phyloP scores from a whole-genome alignment of 2,113 vertebrate genomes.

The Pogonocichla stellata region DNA sequence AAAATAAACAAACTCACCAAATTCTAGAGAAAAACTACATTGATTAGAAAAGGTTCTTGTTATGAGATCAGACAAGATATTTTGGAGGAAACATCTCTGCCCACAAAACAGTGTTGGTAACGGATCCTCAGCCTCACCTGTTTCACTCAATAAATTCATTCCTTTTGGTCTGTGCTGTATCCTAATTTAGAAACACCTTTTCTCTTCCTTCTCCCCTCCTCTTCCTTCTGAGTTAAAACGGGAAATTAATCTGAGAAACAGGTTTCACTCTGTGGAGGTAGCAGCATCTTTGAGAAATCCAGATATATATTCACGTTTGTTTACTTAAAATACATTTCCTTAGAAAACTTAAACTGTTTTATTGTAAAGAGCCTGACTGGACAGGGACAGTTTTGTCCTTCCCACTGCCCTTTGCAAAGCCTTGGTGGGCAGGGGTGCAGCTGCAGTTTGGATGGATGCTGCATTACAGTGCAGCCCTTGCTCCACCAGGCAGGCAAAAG shows the following conservation, averaged over 20 bases:
- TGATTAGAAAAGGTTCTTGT: background rate
- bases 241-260: background rate
- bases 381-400: background rate
- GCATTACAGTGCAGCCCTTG: background rate
- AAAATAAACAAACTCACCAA: background rate
- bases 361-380: background rate
- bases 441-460: background rate
- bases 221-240: background rate
- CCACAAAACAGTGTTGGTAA: background rate
- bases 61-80: background rate
- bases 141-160: background rate
- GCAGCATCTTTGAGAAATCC: background rate
- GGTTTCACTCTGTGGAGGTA: background rate
- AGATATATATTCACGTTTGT: background rate
- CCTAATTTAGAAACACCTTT: background rate
- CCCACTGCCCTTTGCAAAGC: background rate
- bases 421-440: background rate
- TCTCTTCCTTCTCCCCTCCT: background rate
- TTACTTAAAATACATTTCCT: background rate
- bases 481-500: background rate
- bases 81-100: background rate
- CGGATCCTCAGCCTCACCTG: background rate
- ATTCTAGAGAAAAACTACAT: background rate
- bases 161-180: background rate
- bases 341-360: background rate